Conservation (phyloP, 2,888 invertebrate genomes). For the Lasiommata megera region DNA sequence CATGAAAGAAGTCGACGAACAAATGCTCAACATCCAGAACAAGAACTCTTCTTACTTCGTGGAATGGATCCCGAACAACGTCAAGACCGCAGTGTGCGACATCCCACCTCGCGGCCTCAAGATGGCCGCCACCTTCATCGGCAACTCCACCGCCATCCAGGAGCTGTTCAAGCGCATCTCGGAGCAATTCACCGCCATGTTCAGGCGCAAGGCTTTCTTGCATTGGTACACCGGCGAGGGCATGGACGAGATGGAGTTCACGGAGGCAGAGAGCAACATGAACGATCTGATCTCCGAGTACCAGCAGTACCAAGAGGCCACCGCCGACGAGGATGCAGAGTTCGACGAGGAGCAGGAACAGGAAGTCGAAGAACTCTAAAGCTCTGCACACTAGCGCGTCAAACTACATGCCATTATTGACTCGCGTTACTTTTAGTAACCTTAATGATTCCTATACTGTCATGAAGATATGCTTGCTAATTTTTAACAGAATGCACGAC, state of each 20-base stretch:
- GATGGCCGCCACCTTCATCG: slow-evolving; percentile 97
- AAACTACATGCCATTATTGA: slow-evolving; percentile 69
- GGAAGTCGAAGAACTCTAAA: slow-evolving; percentile 85
- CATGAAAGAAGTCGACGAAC: slow-evolving; percentile 95
- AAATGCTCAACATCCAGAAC: slow-evolving; percentile 92
- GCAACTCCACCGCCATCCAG: slow-evolving; percentile 95
- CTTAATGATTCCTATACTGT: slow-evolving; percentile 71
- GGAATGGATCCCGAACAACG: slow-evolving; percentile 93
- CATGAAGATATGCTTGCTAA: slow-evolving; percentile 74
- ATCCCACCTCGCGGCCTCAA: slow-evolving; percentile 95
- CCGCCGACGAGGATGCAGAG: slow-evolving; percentile 91
- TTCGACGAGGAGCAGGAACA: slow-evolving; percentile 89
- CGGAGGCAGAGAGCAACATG: slow-evolving; percentile 97
- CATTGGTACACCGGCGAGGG: slow-evolving; percentile 97
- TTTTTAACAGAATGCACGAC: slow-evolving; percentile 75
- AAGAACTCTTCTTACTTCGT: slow-evolving; percentile 86
- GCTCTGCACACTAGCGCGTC: slow-evolving; percentile 38
- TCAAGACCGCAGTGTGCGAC: slow-evolving; percentile 96
- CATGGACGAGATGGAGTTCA: slow-evolving; percentile 97
- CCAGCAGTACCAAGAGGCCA: slow-evolving; percentile 96
- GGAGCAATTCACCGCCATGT: slow-evolving; percentile 97
- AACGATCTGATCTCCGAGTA: slow-evolving; percentile 96
- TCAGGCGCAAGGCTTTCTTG: slow-evolving; percentile 96
- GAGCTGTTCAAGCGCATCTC: slow-evolving; percentile 95
- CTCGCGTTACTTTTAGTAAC: slow-evolving; percentile 69